Evolutionary conservation across 2,888 invertebrate species (phyloP).

Genomic region (Xanthorhoe spadicearia): DNA sequence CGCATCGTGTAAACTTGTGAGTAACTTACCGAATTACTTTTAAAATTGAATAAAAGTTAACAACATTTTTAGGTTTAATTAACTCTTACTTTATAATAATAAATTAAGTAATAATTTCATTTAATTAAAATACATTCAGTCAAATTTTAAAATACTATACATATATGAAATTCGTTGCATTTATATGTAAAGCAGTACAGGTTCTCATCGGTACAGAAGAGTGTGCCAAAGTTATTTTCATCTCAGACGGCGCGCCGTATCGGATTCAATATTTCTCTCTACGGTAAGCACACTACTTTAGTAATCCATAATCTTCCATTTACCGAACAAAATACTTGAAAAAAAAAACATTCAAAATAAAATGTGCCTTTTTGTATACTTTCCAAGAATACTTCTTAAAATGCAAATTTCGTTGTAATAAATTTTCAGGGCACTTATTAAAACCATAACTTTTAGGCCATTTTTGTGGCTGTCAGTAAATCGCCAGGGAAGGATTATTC

Average conservation of each 20-base stretch:
- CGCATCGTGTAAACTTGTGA: too few species aligned
- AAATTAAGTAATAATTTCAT: too few species aligned
- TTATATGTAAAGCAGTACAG: neutral
- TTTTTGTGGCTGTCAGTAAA: slow-evolving; percentile 61
- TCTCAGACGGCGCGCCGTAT: neutral
- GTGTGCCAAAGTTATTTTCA: neutral
- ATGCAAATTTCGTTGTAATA: slow-evolving; percentile 44
- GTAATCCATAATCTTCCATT: neutral
- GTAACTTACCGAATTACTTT: too few species aligned
- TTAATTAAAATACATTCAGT: too few species aligned
- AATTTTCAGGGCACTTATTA: slow-evolving; percentile 48
- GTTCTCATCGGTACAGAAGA: neutral
- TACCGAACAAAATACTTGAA: neutral
- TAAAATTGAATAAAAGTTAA: too few species aligned
- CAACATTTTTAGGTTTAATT: too few species aligned
- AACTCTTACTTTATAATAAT: too few species aligned
- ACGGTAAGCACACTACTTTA: neutral
- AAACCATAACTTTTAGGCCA: slow-evolving; percentile 54
- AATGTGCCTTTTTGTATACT: slow-evolving; percentile 21
- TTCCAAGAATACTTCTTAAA: slow-evolving; percentile 33
- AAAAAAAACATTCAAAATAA: slow-evolving; percentile 24
- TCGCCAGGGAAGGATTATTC: slow-evolving; percentile 77
- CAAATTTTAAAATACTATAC: neutral
- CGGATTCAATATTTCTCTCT: neutral
- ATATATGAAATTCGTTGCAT: neutral